Percentiles rank a stretch among this genome's conserved stretches.
Evolutionary conservation across 2,888 invertebrate species (phyloP).

Genomic region (Tinea semifulvella): DNA sequence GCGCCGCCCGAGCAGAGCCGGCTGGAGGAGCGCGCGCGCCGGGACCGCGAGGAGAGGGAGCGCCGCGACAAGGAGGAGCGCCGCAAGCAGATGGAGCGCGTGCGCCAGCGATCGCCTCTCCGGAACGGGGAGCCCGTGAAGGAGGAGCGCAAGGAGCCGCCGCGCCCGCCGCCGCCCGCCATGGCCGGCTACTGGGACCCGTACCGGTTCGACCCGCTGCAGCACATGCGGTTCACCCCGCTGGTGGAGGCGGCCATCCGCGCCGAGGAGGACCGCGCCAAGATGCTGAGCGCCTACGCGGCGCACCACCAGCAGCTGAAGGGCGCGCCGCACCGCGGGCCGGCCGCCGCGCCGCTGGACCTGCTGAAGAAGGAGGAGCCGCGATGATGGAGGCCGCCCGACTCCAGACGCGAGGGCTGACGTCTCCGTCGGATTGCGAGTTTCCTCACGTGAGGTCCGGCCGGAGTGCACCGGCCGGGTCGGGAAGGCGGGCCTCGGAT

Average conservation of each 20-base stretch:
- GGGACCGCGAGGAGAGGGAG: slow-evolving; percentile 64
- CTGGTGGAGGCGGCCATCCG: slow-evolving; percentile 81
- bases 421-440: too few species aligned
- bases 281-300: slow-evolving; percentile 77
- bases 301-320: slow-evolving; percentile 65
- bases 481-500: slow-evolving; percentile 41
- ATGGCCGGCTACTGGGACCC: slow-evolving; percentile 72
- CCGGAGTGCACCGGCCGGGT: slow-evolving; percentile 30
- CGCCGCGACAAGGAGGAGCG: slow-evolving; percentile 68
- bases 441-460: slow-evolving; percentile 22
- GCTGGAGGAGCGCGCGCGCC: slow-evolving; percentile 63
- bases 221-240: slow-evolving; percentile 77
- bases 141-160: slow-evolving; percentile 66
- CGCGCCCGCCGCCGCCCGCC: slow-evolving; percentile 65
- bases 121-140: slow-evolving; percentile 70
- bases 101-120: slow-evolving; percentile 77
- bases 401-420: slow-evolving; percentile 29
- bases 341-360: slow-evolving; percentile 66
- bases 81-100: slow-evolving; percentile 66
- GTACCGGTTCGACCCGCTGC: slow-evolving; percentile 77
- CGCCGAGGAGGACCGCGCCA: slow-evolving; percentile 81
- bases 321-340: slow-evolving; percentile 51
- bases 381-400: slow-evolving; percentile 52
- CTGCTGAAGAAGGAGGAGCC: slow-evolving; percentile 69
- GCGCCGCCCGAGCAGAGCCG: slow-evolving; percentile 39